A percentile compares a stretch with the other conserved stretches of the same genome.
Evolutionary conservation across 2,888 invertebrate species (phyloP).

Genomic region (Lasius platythorax): DNA sequence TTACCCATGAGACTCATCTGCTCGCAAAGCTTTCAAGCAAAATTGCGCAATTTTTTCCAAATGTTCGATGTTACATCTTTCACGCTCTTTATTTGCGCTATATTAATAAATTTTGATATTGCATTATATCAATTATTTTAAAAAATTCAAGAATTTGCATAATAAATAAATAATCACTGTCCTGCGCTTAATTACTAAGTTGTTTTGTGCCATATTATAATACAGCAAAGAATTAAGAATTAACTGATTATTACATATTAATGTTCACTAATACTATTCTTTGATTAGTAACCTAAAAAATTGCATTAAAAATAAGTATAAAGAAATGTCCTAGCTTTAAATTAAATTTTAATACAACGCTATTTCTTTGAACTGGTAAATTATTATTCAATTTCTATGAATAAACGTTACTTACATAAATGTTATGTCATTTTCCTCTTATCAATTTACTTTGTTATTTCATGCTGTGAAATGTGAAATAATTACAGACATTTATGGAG

Average conservation of each 20-base stretch:
- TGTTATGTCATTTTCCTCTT: neutral
- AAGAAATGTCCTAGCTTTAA: neutral
- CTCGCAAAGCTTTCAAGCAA: conserved; percentile 32
- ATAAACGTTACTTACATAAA: neutral
- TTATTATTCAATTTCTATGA: neutral
- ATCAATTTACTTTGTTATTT: neutral
- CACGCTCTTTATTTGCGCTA: neutral
- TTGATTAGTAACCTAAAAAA: neutral
- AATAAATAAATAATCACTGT: neutral
- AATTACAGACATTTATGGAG: conserved; percentile 12
- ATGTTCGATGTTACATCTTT: neutral
- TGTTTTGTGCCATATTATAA: neutral
- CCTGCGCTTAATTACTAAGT: too few species aligned
- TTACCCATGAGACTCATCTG: conserved; percentile 36
- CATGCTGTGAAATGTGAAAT: neutral
- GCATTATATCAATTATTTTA: neutral
- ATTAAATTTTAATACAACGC: neutral
- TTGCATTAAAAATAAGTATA: neutral
- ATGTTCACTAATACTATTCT: neutral
- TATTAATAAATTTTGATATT: neutral
- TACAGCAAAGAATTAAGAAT: neutral
- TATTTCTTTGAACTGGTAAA: neutral
- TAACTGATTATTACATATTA: neutral
- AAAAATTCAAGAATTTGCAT: neutral
- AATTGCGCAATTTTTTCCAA: conserved; percentile 21